A percentile compares a stretch with the other conserved stretches of the same genome.
Conservation (phyloP, 2,888 invertebrate species). For the Agriopis aurantiaria region DNA sequence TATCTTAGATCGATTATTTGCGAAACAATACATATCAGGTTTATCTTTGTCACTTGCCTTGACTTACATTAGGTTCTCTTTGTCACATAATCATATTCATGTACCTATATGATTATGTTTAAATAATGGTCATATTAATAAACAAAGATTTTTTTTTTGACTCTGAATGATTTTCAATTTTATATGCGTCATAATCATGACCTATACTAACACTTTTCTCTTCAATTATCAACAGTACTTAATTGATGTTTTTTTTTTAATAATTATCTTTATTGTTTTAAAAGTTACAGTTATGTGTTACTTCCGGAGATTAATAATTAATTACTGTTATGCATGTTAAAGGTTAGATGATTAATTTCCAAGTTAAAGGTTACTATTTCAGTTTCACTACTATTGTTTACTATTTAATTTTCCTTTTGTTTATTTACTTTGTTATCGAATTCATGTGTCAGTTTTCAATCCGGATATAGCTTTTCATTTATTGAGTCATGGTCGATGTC, state of each 20-base stretch:
- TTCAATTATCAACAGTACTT: too few species aligned
- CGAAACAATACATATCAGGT: background rate
- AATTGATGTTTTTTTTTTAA: background rate
- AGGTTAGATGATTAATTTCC: constrained; percentile 11
- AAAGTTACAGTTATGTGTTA: background rate
- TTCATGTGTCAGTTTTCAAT: constrained; percentile 36
- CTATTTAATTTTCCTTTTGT: constrained; percentile 24
- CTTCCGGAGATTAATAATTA: constrained; percentile 4
- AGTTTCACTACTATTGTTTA: constrained; percentile 4
- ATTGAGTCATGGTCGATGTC: constrained; percentile 33
- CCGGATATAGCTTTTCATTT: constrained; percentile 32
- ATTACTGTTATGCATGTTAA: background rate
- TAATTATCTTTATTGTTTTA: background rate
- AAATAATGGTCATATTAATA: background rate
- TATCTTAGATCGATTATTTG: background rate
- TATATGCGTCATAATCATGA: constrained; percentile 5
- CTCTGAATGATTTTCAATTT: background rate
- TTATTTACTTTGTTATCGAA: constrained; percentile 52
- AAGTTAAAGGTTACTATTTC: constrained; percentile 17
- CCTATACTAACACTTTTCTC: constrained; percentile 1
- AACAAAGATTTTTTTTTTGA: background rate
- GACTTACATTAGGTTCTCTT: constrained; percentile 5
- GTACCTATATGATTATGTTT: constrained; percentile 1
- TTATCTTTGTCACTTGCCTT: constrained; percentile 18
- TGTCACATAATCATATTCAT: background rate